phyloP scores from a whole-genome alignment of 2,888 invertebrate genomes.

The Nephrotoma appendiculata region DNA sequence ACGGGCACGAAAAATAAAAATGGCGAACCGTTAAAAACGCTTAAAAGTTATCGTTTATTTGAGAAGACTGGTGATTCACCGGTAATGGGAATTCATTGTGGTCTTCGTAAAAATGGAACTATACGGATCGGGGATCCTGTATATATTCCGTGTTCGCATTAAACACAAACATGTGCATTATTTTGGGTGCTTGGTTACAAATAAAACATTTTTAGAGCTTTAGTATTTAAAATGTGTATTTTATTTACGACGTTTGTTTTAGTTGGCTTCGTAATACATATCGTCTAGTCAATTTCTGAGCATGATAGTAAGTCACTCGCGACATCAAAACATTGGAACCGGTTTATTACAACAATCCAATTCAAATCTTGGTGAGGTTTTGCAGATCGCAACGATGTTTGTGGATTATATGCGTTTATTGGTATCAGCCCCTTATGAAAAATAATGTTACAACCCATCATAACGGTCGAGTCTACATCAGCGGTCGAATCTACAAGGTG shows the following conservation, averaged over 20 bases:
- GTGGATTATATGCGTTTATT: no score
- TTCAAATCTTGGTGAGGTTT: no score
- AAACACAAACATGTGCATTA: background rate
- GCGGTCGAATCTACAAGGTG: no score
- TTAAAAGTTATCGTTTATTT: conserved; percentile 41
- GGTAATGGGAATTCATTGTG: conserved; percentile 35
- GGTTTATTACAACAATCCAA: no score
- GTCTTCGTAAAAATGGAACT: conserved; percentile 25
- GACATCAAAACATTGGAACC: no score
- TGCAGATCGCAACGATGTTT: no score
- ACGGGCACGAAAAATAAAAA: conserved; percentile 43
- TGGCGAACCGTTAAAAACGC: conserved; percentile 45
- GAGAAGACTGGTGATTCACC: conserved; percentile 28
- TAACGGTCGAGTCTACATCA: no score
- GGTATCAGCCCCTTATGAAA: no score
- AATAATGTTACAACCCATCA: no score
- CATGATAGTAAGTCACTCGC: no score
- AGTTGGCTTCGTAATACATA: background rate
- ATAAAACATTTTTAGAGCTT: background rate
- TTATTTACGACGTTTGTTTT: background rate
- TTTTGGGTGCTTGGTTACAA: background rate
- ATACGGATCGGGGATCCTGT: conserved; percentile 33
- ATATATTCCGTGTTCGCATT: conserved; percentile 21
- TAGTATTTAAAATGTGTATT: background rate
- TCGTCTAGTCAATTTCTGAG: no score